These are phyloP conservation scores for Leptinotarsa rubiginosa DNA, from an alignment of 2,888 invertebrate species.

Conservation along the genomic window DNA sequence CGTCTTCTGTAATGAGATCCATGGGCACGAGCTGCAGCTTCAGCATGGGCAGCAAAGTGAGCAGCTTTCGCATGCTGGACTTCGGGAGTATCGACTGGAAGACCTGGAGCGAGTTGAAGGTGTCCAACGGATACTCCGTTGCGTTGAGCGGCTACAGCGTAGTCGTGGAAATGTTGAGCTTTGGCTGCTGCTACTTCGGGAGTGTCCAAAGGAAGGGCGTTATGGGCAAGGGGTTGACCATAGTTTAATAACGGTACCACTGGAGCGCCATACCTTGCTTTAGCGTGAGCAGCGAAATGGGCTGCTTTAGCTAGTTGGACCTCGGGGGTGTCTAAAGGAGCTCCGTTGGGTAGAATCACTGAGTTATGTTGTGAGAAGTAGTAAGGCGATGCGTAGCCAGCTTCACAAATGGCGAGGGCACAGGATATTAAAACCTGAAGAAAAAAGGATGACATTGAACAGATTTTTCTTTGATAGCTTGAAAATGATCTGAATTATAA, in stretches of 20 bases:
- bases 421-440: constrained; percentile 63
- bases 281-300: constrained; percentile 49
- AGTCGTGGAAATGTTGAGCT: constrained; percentile 67
- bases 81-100: constrained; percentile 69
- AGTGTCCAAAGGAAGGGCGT: constrained; percentile 68
- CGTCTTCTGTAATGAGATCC: constrained; percentile 46
- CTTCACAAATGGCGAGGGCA: constrained; percentile 68
- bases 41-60: constrained; percentile 62
- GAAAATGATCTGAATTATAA: too few species aligned
- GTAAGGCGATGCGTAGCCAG: constrained; percentile 54
- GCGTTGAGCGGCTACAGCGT: constrained; percentile 58
- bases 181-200: constrained; percentile 70
- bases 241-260: constrained; percentile 5
- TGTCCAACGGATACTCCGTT: constrained; percentile 52
- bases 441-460: background rate
- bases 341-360: constrained; percentile 68
- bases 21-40: constrained; percentile 27
- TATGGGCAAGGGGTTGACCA: constrained; percentile 51
- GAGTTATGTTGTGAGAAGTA: constrained; percentile 62
- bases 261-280: constrained; percentile 36
- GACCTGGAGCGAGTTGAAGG: constrained; percentile 60
- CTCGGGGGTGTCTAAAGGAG: constrained; percentile 70
- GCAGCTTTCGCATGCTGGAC: constrained; percentile 61
- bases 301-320: constrained; percentile 63
- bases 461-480: too few species aligned